Conservation (phyloP, 2,888 invertebrate genomes). For the Spodoptera picta region DNA sequence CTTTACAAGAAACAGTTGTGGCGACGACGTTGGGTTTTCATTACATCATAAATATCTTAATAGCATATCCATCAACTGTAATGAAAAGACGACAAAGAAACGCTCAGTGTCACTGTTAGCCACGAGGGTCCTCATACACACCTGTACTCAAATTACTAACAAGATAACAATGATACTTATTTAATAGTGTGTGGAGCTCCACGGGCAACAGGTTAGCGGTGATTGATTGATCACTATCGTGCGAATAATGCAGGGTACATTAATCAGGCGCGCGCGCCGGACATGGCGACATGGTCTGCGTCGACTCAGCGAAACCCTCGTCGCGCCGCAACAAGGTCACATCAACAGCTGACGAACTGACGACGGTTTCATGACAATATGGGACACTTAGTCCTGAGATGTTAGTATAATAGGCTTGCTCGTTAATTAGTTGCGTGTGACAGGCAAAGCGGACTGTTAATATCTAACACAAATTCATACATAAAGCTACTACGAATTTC, state of each 20-base stretch:
- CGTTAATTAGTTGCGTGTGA: too few relatives aligned
- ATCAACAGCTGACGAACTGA: conserved; percentile 34
- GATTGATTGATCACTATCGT: conserved; percentile 67
- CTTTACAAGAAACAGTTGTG: conserved; percentile 23
- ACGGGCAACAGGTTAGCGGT: conserved; percentile 66
- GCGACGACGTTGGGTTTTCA: conserved; percentile 16
- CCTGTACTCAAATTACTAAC: conserved; percentile 43
- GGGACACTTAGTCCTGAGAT: background rate
- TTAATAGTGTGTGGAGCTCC: conserved; percentile 44
- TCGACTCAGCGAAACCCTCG: conserved; percentile 30
- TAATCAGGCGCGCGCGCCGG: conserved; percentile 61
- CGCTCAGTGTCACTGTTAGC: conserved; percentile 11
- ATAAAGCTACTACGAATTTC: too few relatives aligned
- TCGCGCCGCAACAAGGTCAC: conserved; percentile 44
- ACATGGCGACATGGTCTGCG: conserved; percentile 37
- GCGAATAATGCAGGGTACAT: conserved; percentile 65
- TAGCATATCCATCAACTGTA: conserved; percentile 3
- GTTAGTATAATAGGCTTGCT: too few relatives aligned
- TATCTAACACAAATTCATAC: too few relatives aligned
- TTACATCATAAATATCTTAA: conserved; percentile 16
- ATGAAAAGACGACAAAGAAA: conserved; percentile 17
- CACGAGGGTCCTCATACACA: conserved; percentile 14
- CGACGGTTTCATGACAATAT: conserved; percentile 1
- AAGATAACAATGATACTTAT: conserved; percentile 51
- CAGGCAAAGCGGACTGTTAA: too few relatives aligned